Evolutionary conservation across 1,140 invertebrate genomes (phyloP), one percentile per base, ranked within the genome.

Genomic region (Hestina assimilis): DNA sequence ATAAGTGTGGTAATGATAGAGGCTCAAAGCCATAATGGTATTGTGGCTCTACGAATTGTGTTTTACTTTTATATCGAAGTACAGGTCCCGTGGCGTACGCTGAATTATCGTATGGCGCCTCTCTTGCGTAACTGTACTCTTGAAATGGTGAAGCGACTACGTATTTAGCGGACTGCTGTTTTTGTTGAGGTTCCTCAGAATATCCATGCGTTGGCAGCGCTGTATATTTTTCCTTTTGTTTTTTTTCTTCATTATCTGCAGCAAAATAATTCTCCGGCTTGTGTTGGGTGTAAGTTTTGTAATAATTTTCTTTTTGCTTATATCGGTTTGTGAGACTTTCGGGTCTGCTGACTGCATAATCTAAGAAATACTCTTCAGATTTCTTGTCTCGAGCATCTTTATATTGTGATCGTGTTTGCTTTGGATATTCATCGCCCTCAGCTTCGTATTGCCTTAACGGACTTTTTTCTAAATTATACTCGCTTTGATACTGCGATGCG

Each of bases 21-120:
- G 89, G 84, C 41, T 88, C 83, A 50, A 89, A 89, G 7, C 89
- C 89, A 54, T 89, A 89, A 55, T 89, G 83, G 64, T 83, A 89
- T 48, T 84, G 85, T 0, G 88, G 87, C 57, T 87, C 81, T 20
- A 87, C 75, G 47, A 87, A 85, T 55, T 80, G 69, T 1, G 79
- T 83, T 60, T 71, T 81, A 2, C 56, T 74, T 47, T 73, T 79
- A 23, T 75, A 75, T 19, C 56, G 63, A 31, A 72, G 65, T 28
- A 59, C 54, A 1, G 81, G 78, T 1, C 69, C 69, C 1, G 81
- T 72, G 0, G 71, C 73, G 21, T 64, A 68, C 4, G 84, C 76
- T 0, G 75, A 72, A 21, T 59, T 81, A 38, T 85, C 82, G 4
- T 64, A 57, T 0, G 75, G 72, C 4, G 63, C 24, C 42, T 73